Conservation (phyloP, 2,888 invertebrate species). For the Dusona sp. region DNA sequence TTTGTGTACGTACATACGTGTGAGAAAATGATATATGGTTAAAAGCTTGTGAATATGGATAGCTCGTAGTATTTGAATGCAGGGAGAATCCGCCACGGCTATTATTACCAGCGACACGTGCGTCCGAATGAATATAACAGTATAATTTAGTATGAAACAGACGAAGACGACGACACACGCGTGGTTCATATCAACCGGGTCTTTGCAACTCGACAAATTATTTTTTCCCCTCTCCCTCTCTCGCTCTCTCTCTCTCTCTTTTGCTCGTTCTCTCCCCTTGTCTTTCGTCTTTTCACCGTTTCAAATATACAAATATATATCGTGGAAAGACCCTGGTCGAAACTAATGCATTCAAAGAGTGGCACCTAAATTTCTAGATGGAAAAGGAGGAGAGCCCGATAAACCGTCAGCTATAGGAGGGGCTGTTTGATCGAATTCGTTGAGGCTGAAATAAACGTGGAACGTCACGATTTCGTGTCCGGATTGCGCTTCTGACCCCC, state of each 20-base stretch:
- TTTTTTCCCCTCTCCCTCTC: slow-evolving; percentile 36
- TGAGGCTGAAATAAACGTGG: slow-evolving; percentile 61
- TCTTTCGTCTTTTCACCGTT: slow-evolving; percentile 5
- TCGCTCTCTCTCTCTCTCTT: neutral
- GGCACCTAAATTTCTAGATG: slow-evolving; percentile 55
- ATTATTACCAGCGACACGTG: slow-evolving; percentile 79
- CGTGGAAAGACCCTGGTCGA: neutral
- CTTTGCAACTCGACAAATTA: slow-evolving; percentile 45
- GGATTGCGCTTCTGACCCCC: slow-evolving; percentile 32
- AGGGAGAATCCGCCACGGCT: slow-evolving; percentile 73
- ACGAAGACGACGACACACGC: slow-evolving; percentile 61
- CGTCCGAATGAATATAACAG: slow-evolving; percentile 66
- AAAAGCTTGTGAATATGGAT: slow-evolving; percentile 60
- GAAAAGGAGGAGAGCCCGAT: slow-evolving; percentile 30
- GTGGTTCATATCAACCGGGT: slow-evolving; percentile 65
- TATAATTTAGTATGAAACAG: slow-evolving; percentile 45
- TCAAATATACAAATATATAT: slow-evolving; percentile 17
- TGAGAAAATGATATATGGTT: neutral
- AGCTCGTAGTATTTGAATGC: slow-evolving; percentile 75
- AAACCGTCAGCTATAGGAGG: slow-evolving; percentile 42
- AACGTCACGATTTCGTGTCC: slow-evolving; percentile 57
- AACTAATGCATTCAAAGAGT: slow-evolving; percentile 52
- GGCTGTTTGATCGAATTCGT: slow-evolving; percentile 71
- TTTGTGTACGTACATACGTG: neutral
- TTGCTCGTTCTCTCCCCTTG: neutral